A percentile compares a stretch with the other conserved stretches of the same genome.
These are phyloP conservation scores for Mylabris phalerata DNA, from an alignment of 1,140 invertebrate species.

Conservation along the genomic window DNA sequence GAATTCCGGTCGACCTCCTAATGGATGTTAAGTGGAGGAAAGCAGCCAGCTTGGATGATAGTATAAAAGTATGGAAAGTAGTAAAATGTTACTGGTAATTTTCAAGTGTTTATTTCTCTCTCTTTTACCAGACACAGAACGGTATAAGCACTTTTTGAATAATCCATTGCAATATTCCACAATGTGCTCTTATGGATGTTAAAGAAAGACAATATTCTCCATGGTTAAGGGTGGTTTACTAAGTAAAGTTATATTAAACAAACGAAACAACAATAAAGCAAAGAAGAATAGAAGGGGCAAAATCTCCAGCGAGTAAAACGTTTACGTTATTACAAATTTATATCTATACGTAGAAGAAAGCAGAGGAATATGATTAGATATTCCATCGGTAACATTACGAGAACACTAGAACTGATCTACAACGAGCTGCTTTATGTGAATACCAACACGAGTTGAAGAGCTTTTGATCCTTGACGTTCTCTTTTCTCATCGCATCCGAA, in stretches of 20 bases:
- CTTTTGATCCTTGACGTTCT: constrained; percentile 9
- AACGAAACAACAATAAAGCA: constrained; percentile 20
- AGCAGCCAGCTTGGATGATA: constrained; percentile 1
- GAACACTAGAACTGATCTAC: constrained; percentile 13
- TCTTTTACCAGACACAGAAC: background rate
- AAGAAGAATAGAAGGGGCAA: background rate
- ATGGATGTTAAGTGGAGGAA: constrained; percentile 10
- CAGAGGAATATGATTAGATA: constrained; percentile 19
- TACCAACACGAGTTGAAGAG: constrained; percentile 19
- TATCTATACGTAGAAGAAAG: constrained; percentile 7
- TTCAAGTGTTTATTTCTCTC: constrained; percentile 5
- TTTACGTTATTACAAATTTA: constrained; percentile 26
- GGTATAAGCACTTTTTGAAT: constrained; percentile 22
- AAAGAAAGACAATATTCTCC: constrained; percentile 23
- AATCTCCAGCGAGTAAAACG: constrained; percentile 16
- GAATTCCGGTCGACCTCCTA: constrained; percentile 5
- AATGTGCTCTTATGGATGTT: constrained; percentile 10
- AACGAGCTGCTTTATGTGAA: constrained; percentile 8
- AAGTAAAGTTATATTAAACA: constrained; percentile 18
- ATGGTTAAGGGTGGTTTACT: constrained; percentile 3
- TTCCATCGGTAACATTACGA: constrained; percentile 13
- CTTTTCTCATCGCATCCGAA: no score
- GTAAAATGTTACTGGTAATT: constrained; percentile 12
- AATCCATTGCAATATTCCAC: constrained; percentile 24
- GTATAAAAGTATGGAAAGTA: constrained; percentile 7